Base-by-base conservation (phyloP, 2,113 vertebrate species). In the Neogobius melanostomus region DNA sequence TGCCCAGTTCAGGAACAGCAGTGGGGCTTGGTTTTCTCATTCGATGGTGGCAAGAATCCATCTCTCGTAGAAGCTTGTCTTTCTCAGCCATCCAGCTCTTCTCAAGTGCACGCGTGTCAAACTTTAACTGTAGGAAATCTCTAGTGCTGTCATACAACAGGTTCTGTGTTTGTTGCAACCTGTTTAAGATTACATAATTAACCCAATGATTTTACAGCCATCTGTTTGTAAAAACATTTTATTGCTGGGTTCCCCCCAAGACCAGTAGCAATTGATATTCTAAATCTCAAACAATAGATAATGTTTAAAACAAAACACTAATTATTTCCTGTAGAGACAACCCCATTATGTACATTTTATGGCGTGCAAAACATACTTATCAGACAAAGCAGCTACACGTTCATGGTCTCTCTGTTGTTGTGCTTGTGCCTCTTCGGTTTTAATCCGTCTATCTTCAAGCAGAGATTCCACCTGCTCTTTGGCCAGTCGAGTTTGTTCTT, bases 11-110 rank as follows among this genome's bases (percentile, higher is more conserved):
- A 7, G 73, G 15, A 5, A 66, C 75, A 4, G 79, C 76, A 5
- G 79, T 11, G 42, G 84, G 71, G 36, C 69, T 79, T 36, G 69
- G 71, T 21, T 74, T 82, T 64, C 84, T 90, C 72, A 80, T 68
- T 11, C 90, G 87, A 28, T 86, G 77, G 43, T 88, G 87, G 49
- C 69, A 90, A 8, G 90, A 90, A 72, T 94, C 92, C 57, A 97
- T 85, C 51, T 94, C 91, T 73, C 88, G 91, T 68, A 98, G 68
- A 42, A 99, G 87, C 12, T 68, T 79, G 76, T 99, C 97, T 84
- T 95, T 99, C 89, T 99, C 97, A 60, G 92, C 85, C 94, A 98
- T 96, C 97, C 97, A 99, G 2, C 89, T 77, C 77, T 96, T 97
- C 88, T 99, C 97, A 8, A 92, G 93, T 43, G 90, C 87, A 72